Base-by-base conservation (phyloP, 2,888 invertebrate genomes). In the Hydropsyche betteni region DNA sequence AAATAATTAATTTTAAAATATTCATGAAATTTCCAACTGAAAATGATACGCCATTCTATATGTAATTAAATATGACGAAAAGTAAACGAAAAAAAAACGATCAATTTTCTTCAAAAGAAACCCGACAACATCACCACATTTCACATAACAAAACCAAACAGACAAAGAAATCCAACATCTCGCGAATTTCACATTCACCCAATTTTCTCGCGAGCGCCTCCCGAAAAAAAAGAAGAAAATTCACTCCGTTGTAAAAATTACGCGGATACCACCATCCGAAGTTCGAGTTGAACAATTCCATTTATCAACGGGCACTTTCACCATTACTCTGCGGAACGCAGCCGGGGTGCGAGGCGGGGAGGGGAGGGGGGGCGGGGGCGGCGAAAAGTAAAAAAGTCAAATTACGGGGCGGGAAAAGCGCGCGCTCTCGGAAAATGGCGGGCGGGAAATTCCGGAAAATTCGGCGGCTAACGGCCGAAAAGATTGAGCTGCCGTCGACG, bases 291-390 rank as follows among this genome's bases (percentile, higher is more conserved):
- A 77, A 77, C 77, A 64, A 76, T 75, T 74, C 74, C 55, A 77
- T 77, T 74, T 74, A 77, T 77, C 77, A 74, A 77, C 68, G 58
- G 75, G 36, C 75, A 75, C 52, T 68, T 72, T 61, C 51, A 33
- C 68, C 64, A 74, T 68, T 68, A 74, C 51, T 68, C 68, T 73
- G 64, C 61, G 51, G 52, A 70, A 33, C 68, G 24, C 38, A 24
- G 6, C 14, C 14, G 14, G 5, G 61, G 53, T 33, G 55, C n/a
- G 16, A 33, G 33, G 14, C 7, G 8, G 33, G 8, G 50, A 69
- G 68, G 55, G 74, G 69, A 55, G 53, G 55, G 36, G 58, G 16
- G 53, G 34, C 55, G 38, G 53, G 33, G 14, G 44, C 33, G 24
- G 16, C 10, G 55, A 38, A 61, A 55, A 55, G 14, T 12, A 55